Base-by-base conservation (phyloP, 2,113 vertebrate species). In the Pycnonotus jocosus region DNA sequence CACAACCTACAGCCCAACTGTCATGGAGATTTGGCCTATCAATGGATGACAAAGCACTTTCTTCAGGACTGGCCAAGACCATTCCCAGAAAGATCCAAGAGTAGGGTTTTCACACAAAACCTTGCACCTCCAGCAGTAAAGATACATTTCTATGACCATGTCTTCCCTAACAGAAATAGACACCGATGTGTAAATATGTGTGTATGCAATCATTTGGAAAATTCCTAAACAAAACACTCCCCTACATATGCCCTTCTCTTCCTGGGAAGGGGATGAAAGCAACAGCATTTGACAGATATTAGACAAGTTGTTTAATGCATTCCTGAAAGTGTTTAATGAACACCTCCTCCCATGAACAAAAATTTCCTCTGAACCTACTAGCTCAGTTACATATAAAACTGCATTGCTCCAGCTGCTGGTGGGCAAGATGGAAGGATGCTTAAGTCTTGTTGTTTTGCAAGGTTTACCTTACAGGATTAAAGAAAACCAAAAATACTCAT, bases 181-280 rank as follows among this genome's bases (percentile, higher is more conserved):
- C 8, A 64, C 4, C 1, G 4, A 68, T 40, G 56, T 28, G 40
- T 23, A 95, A 91, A 95, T 73, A 85, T 58, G 22, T 1, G 2
- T 56, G 30, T 9, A 62, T 10, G 8, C 7, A 91, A 84, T 65
- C 66, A 92, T 57, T 86, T 69, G 20, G 57, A 93, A 91, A 90
- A 86, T 66, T 93, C 54, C 69, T 92, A 92, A 95, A 93, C 85
- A 93, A 74, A 88, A 90, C 64, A 81, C 64, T 90, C 56, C 56
- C 35, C 35, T 73, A 50, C 45, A 62, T 27, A 62, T 80, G 23
- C 62, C 54, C 54, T 51, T 86, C 37, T 90, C 69, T 77, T 88
- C 72, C 60, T 81, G 85, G 64, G 56, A 95, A 97, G 21, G 18
- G 44, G 48, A 92, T 78, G 44, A 96, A 93, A 93, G 79, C 33